These are phyloP conservation scores for Tenebrio molitor DNA, from an alignment of 1,140 invertebrate genomes.

Conservation along the genomic window DNA sequence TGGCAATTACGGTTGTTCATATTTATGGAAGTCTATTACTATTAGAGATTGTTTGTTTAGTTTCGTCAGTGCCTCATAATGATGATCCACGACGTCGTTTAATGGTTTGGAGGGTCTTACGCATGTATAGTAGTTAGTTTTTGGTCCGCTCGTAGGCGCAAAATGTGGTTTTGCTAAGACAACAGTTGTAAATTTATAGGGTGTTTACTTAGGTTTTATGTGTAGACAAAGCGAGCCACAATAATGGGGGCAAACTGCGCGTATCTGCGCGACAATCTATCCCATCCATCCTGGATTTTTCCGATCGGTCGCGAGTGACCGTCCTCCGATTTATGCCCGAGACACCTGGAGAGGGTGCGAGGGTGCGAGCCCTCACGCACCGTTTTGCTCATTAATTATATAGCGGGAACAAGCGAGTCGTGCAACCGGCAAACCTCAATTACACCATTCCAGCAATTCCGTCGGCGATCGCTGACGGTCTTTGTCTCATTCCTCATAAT, in stretches of 20 bases:
- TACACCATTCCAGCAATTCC: slow-evolving; percentile 61
- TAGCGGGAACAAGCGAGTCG: slow-evolving; percentile 52
- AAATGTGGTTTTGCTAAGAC: slow-evolving; percentile 28
- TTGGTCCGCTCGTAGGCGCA: slow-evolving; percentile 17
- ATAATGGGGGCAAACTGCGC: slow-evolving; percentile 16
- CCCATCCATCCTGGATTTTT: slow-evolving; percentile 1
- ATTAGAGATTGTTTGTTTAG: slow-evolving; percentile 27
- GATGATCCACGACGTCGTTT: slow-evolving; percentile 27
- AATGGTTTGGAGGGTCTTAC: slow-evolving; percentile 26
- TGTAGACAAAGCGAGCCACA: slow-evolving; percentile 16
- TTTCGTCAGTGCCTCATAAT: slow-evolving; percentile 19
- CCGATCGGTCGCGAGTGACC: slow-evolving; percentile 3
- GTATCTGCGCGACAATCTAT: slow-evolving; percentile 10
- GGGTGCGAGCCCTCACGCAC: slow-evolving; percentile 58
- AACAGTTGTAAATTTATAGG: slow-evolving; percentile 36
- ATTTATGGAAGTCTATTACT: background rate
- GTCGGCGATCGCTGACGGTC: slow-evolving; percentile 48
- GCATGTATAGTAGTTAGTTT: slow-evolving; percentile 31
- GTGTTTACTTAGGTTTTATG: slow-evolving; percentile 40
- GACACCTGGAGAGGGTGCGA: slow-evolving; percentile 42
- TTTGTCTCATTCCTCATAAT: slow-evolving; percentile 57
- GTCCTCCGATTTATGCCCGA: slow-evolving; percentile 10
- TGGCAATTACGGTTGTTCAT: background rate
- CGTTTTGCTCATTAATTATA: slow-evolving; percentile 59
- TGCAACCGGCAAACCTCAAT: slow-evolving; percentile 60